These are phyloP conservation scores for Lophotriccus pileatus DNA, from an alignment of 2,797 vertebrate species.

Conservation along the genomic window DNA sequence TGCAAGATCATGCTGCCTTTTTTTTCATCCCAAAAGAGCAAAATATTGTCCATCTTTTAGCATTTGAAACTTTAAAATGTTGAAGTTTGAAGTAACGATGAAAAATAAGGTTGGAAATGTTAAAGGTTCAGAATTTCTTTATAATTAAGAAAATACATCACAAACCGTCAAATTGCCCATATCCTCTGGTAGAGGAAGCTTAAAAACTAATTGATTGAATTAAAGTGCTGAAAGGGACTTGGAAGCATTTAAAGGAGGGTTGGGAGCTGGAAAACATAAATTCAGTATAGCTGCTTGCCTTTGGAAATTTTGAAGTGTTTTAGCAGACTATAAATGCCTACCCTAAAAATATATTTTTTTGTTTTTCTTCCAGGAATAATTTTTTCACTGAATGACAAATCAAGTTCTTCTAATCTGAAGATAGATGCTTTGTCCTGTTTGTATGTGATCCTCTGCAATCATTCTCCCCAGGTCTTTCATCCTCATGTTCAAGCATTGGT, in stretches of 20 bases:
- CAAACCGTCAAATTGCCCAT: neutral
- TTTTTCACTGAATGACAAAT: slow-evolving; percentile 98
- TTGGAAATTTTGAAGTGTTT: neutral
- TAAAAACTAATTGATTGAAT: neutral
- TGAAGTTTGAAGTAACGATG: neutral
- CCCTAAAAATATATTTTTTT: slow-evolving; percentile 1
- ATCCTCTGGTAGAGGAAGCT: neutral
- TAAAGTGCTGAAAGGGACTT: neutral
- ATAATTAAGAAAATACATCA: neutral
- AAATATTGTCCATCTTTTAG: neutral
- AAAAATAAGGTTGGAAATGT: neutral
- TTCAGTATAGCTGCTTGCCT: neutral
- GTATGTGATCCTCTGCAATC: slow-evolving; percentile 96
- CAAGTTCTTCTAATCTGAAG: slow-evolving; percentile 98
- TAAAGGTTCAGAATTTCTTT: neutral
- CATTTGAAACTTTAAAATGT: neutral
- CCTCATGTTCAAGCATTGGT: slow-evolving; percentile 96
- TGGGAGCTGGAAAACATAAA: neutral
- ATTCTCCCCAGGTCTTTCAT: slow-evolving; percentile 96
- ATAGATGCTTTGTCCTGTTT: slow-evolving; percentile 96
- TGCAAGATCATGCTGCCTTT: neutral
- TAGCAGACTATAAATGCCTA: neutral
- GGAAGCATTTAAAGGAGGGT: neutral
- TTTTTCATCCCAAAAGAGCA: neutral
- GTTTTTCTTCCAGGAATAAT: slow-evolving; percentile 87